A percentile compares a stretch with the other conserved stretches of the same genome.
These are phyloP conservation scores for Agapornis canus DNA, from an alignment of 2,797 vertebrate genomes.

Conservation along the genomic window DNA sequence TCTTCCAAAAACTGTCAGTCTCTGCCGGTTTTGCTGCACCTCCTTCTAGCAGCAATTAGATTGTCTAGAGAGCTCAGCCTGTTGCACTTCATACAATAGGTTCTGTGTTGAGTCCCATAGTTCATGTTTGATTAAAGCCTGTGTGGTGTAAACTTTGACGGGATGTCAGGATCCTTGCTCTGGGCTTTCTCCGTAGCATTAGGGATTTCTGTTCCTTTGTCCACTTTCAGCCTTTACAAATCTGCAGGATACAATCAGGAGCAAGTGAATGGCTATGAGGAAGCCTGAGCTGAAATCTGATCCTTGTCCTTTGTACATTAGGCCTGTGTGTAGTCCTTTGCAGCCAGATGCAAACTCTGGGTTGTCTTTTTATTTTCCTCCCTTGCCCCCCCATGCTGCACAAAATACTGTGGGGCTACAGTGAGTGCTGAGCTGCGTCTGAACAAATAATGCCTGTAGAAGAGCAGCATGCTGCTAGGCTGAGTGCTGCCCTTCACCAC, in stretches of 20 bases:
- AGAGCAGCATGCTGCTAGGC: not conserved
- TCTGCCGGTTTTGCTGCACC: not conserved
- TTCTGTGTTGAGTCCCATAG: not conserved
- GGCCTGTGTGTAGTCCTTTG: not conserved
- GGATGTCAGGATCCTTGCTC: not conserved
- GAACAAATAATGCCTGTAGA: not conserved
- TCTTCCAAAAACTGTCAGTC: not conserved
- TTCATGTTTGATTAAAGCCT: not conserved
- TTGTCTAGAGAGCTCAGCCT: not conserved
- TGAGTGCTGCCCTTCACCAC: not conserved
- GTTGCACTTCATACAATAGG: accelerated
- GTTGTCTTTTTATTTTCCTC: accelerated
- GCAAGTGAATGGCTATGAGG: not conserved
- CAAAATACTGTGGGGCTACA: not conserved
- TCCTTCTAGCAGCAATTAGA: not conserved
- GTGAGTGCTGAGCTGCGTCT: not conserved
- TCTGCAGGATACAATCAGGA: not conserved
- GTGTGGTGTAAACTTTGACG: not conserved
- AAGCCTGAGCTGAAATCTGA: not conserved
- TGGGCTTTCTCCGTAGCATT: not conserved
- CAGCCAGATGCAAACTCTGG: not conserved
- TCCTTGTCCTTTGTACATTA: accelerated
- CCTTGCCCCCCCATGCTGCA: accelerated
- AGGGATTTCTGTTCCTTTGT: not conserved
- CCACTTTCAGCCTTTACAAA: not conserved